Percentiles rank a stretch among this genome's conserved stretches.
Conservation (phyloP, 1,140 invertebrate genomes). For the Lepidotrigona ventralis region DNA sequence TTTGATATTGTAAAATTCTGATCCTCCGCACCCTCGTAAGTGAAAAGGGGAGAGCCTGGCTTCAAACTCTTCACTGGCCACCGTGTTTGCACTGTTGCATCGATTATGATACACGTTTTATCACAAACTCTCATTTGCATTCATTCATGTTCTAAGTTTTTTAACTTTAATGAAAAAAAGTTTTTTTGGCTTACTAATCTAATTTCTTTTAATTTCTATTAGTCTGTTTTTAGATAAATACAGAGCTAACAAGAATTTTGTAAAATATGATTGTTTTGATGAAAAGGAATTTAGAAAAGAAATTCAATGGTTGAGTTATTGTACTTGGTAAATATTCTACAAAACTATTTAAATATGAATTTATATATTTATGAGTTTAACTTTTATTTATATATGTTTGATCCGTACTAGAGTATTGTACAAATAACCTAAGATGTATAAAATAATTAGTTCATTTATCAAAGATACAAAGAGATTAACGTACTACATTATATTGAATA, state of each 20-base stretch:
- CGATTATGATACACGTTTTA: conserved; percentile 4
- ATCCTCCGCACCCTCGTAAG: conserved; percentile 75
- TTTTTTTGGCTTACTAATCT: not conserved
- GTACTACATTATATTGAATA: too few species aligned
- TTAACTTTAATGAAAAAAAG: too few species aligned
- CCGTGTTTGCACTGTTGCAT: conserved; percentile 63
- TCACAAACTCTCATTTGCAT: not conserved
- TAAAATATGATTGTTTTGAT: not conserved
- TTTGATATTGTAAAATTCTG: conserved; percentile 76
- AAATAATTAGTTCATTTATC: too few species aligned
- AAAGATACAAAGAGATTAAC: too few species aligned
- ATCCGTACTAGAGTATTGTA: too few species aligned
- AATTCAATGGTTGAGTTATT: not conserved
- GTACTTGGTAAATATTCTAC: not conserved
- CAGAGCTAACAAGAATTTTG: not conserved
- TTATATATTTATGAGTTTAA: too few species aligned
- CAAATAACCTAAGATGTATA: too few species aligned
- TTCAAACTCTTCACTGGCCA: conserved; percentile 77
- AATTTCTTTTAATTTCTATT: not conserved
- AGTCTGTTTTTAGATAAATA: not conserved
- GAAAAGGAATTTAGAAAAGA: not conserved
- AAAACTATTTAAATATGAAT: too few species aligned
- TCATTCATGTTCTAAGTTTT: not conserved
- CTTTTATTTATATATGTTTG: too few species aligned
- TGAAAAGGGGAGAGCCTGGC: conserved; percentile 74